These are phyloP conservation scores for Synanthedon andrenaeformis DNA, from an alignment of 2,888 invertebrate genomes.

Conservation along the genomic window DNA sequence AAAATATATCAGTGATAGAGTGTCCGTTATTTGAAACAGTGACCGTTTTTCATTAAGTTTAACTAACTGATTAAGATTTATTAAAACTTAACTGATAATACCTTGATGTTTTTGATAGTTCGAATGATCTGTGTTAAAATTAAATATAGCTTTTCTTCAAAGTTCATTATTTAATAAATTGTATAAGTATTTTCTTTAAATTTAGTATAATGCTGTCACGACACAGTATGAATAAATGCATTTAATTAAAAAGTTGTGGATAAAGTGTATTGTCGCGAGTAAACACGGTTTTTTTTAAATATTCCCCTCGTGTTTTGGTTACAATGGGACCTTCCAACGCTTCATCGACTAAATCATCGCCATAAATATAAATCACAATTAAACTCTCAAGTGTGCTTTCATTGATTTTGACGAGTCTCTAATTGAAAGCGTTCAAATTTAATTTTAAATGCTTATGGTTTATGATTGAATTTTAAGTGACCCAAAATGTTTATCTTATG, in stretches of 20 bases:
- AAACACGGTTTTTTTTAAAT: neutral
- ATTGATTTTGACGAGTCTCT: neutral
- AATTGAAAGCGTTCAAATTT: neutral
- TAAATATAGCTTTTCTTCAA: too few species aligned
- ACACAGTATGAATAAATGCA: too few species aligned
- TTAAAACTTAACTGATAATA: too few species aligned
- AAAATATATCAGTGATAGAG: neutral
- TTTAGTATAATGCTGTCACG: too few species aligned
- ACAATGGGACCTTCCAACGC: conserved; percentile 6
- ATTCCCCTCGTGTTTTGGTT: neutral
- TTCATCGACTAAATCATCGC: conserved; percentile 19
- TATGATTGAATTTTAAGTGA: conserved; percentile 1
- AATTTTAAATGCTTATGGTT: neutral
- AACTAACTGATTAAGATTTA: neutral
- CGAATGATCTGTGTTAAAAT: too few species aligned
- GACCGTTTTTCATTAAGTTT: neutral
- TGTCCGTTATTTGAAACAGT: neutral
- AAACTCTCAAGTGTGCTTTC: conserved; percentile 4
- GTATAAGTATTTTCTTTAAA: too few species aligned
- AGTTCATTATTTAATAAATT: too few species aligned
- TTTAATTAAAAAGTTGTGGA: too few species aligned
- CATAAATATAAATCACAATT: conserved; percentile 13
- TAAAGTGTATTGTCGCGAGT: too few species aligned
- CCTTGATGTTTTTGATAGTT: too few species aligned
- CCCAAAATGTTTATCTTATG: neutral